Conservation (phyloP, 2,797 vertebrate genomes). For the Liparis tanakae region DNA sequence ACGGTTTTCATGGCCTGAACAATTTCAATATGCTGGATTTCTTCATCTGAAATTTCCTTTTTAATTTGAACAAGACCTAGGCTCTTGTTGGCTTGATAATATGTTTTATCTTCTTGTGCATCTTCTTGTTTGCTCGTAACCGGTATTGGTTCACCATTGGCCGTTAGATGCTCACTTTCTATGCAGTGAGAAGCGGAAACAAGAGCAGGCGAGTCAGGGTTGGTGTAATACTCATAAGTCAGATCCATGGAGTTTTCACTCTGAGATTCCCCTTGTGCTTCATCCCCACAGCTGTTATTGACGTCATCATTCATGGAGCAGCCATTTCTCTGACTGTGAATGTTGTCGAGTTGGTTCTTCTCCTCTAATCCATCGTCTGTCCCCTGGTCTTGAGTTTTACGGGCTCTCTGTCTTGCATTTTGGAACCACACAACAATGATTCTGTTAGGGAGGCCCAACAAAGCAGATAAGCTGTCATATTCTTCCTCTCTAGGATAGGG, state of each 20-base stretch:
- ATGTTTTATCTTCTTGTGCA: slow-evolving; percentile 15
- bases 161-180: slow-evolving; percentile 55
- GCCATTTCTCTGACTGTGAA: slow-evolving; percentile 90
- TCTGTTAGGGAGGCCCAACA: slow-evolving; percentile 92
- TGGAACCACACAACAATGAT: slow-evolving; percentile 99
- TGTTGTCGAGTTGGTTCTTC: slow-evolving; percentile 80
- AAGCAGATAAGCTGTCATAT: slow-evolving; percentile 93
- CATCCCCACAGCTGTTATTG: slow-evolving; percentile 74
- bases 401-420: slow-evolving; percentile 96
- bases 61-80: slow-evolving; percentile 36
- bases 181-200: slow-evolving; percentile 57
- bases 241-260: slow-evolving; percentile 97
- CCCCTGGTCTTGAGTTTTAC: slow-evolving; percentile 90
- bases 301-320: slow-evolving; percentile 90
- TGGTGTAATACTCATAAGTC: slow-evolving; percentile 88
- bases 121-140: slow-evolving; percentile 58
- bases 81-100: slow-evolving; percentile 42
- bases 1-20: slow-evolving; percentile 31
- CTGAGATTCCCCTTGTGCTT: slow-evolving; percentile 88
- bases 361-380: slow-evolving; percentile 67
- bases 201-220: slow-evolving; percentile 88
- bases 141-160: slow-evolving; percentile 53
- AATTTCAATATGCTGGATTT: slow-evolving; percentile 53
- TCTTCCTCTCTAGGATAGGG: slow-evolving; percentile 99
- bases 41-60: slow-evolving; percentile 43